Percentiles rank a stretch among this genome's conserved stretches.
phyloP scores from a whole-genome alignment of 2,113 vertebrate species.

The Orycteropus afer region DNA sequence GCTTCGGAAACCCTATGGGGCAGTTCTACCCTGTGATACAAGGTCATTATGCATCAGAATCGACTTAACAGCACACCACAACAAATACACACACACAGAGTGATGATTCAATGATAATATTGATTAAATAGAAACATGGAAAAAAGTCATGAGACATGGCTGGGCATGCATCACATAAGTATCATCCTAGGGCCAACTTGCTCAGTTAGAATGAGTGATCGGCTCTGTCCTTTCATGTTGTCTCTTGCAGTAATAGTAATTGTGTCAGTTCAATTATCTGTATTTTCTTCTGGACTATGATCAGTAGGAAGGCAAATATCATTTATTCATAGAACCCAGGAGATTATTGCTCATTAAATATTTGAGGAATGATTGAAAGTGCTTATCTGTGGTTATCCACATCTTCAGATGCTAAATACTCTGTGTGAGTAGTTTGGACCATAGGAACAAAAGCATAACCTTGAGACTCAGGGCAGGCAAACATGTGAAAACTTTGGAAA shows the following conservation, averaged over 20 bases:
- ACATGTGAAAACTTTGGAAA: not conserved
- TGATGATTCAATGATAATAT: not conserved
- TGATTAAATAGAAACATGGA: not conserved
- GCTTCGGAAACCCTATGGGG: not conserved
- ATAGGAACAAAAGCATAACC: not conserved
- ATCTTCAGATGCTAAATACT: slow-evolving; percentile 52
- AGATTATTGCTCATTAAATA: slow-evolving; percentile 45
- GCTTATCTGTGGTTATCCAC: slow-evolving; percentile 15
- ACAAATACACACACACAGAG: not conserved
- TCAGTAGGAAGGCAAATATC: slow-evolving; percentile 55
- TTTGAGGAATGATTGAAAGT: slow-evolving; percentile 52
- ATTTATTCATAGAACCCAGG: slow-evolving; percentile 36
- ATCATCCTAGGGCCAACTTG: not conserved
- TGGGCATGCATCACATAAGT: not conserved
- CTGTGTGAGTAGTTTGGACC: not conserved
- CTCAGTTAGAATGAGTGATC: not conserved
- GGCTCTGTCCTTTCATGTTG: not conserved
- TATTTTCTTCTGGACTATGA: slow-evolving; percentile 29
- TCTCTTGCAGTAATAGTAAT: not conserved
- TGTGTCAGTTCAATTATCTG: slow-evolving; percentile 29
- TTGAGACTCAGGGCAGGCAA: not conserved
- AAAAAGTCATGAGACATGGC: not conserved
- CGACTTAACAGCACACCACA: not conserved
- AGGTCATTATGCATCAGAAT: not conserved
- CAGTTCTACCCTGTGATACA: not conserved